A percentile compares a stretch with the other conserved stretches of the same genome.
phyloP scores from a whole-genome alignment of 2,888 invertebrate genomes.

The Thecophora atra region DNA sequence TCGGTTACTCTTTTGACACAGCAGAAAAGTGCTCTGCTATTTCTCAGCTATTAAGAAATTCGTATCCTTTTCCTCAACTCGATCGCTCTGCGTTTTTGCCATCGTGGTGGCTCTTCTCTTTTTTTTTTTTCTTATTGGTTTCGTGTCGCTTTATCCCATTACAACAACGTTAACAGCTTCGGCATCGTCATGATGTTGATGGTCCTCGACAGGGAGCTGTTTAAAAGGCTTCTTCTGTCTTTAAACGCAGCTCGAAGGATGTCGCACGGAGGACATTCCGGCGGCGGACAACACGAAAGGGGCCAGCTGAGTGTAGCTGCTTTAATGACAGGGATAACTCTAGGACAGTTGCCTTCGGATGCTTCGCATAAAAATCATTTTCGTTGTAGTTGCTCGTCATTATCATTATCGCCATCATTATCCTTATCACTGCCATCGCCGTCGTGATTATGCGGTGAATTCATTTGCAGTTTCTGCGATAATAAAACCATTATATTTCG shows the following conservation, averaged over 20 bases:
- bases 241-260: too few relatives aligned
- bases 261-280: too few relatives aligned
- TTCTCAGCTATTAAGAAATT: constrained; percentile 22
- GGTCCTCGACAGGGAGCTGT: too few relatives aligned
- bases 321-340: too few relatives aligned
- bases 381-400: neutral
- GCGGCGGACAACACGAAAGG: too few relatives aligned
- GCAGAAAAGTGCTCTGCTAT: constrained; percentile 15
- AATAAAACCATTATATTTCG: constrained; percentile 18
- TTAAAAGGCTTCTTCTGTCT: too few relatives aligned
- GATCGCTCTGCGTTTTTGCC: neutral
- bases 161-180: neutral
- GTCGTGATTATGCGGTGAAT: neutral
- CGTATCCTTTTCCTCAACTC: too few relatives aligned
- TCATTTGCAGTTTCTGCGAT: constrained; percentile 15
- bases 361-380: too few relatives aligned
- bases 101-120: neutral
- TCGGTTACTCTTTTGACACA: constrained; percentile 21
- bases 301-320: too few relatives aligned
- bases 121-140: neutral
- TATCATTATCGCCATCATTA: neutral
- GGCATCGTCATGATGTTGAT: too few relatives aligned
- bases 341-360: too few relatives aligned
- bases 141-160: neutral
- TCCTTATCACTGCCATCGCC: neutral